Conservation (phyloP, 2,113 vertebrate genomes). For the Mixornis gularis region DNA sequence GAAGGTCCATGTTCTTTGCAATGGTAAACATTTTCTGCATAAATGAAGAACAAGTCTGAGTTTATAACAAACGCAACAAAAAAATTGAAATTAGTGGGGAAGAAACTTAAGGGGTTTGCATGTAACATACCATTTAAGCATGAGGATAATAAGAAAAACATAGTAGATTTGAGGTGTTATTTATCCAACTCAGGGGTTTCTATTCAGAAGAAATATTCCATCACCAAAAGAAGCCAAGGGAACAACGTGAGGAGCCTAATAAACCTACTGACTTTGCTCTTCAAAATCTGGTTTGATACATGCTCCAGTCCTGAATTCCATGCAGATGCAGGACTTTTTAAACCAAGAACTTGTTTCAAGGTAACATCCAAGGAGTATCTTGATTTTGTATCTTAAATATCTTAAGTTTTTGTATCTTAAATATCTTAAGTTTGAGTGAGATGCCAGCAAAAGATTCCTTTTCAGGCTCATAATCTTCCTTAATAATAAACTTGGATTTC, state of each 20-base stretch:
- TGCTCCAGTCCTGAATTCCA: not conserved
- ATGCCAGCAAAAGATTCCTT: not conserved
- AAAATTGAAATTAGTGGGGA: not conserved
- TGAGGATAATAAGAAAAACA: conserved; percentile 73
- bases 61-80: conserved; percentile 26
- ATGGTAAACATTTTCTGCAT: conserved; percentile 64
- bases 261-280: not conserved
- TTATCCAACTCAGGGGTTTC: conserved; percentile 3
- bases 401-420: not conserved
- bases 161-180: not conserved
- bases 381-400: not conserved
- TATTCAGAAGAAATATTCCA: conserved; percentile 8
- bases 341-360: not conserved
- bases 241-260: not conserved
- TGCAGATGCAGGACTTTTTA: not conserved
- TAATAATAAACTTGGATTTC: not conserved
- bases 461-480: not conserved
- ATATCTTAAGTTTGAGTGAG: not conserved
- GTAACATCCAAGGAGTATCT: not conserved
- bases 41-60: conserved; percentile 35
- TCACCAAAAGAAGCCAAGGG: not conserved
- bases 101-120: conserved; percentile 34
- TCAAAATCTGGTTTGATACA: not conserved
- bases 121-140: conserved; percentile 83
- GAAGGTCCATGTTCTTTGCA: conserved; percentile 74